Evolutionary conservation across 2,113 vertebrate species (phyloP), one percentile per base, ranked within the genome.

Genomic region (Haliaeetus leucogaster): DNA sequence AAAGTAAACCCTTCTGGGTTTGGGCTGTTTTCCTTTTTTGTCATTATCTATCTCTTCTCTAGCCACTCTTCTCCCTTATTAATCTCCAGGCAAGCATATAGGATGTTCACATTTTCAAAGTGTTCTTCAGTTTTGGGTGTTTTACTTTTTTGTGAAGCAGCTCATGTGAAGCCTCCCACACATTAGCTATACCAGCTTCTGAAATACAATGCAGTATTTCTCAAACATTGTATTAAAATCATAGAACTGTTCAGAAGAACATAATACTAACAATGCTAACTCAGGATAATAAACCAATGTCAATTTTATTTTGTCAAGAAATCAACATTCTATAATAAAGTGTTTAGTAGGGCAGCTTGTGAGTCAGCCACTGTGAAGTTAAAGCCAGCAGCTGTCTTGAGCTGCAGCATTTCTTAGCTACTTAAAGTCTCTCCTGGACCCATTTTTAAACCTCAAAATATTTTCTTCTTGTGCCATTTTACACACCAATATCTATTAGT

Each of bases 1-100:
- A n/a, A 87, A 76, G 13, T 11, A 68, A 78, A 74, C 7, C 12
- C 5, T 29, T 56, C 40, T 47, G 10, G 18, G 50, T 77, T 48
- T 42, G 38, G 6, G 7, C 1, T 36, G 13, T 38, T 36, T 52
- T 12, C 1, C 1, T 3, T 38, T 45, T 42, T 32, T 16, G 2
- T 32, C 15, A 10, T 56, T 67, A 63, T 43, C 4, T 62, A 3
- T 52, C 19, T 68, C n/a, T 56, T 86, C 36, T 48, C 53, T 11
- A 89, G 13, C 20, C 34, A 21, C 23, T 63, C 11, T 70, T 45
- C 36, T 89, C 14, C 20, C 3, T 83, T 40, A 23, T 47, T 82
- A 23, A 52, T 29, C 40, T 86, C 23, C 36, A 77, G 53, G 18
- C 26, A 72, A 68, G n/a, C 0, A 0, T 20, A 38, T 4, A 68